Percentiles rank a stretch among this genome's conserved stretches.
Conservation (phyloP, 2,888 invertebrate genomes). For the Cryptocheilus praepositus region DNA sequence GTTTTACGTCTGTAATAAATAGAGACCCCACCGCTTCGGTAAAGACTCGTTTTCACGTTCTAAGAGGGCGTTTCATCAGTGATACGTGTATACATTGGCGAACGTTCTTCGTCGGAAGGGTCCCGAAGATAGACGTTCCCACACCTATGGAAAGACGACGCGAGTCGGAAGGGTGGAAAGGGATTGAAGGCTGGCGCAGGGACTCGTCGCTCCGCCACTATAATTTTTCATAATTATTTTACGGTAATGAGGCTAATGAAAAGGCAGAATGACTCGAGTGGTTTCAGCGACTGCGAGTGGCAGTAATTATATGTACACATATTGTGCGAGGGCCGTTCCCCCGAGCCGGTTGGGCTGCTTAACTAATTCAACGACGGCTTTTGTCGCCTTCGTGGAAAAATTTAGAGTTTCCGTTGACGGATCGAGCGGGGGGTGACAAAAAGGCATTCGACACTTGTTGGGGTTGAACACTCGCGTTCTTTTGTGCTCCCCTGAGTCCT, state of each 20-base stretch:
- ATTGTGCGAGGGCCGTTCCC: background rate
- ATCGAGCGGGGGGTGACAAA: background rate
- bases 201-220: constrained; percentile 24
- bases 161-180: background rate
- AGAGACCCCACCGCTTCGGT: background rate
- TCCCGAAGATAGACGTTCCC: background rate
- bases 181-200: background rate
- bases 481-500: no score
- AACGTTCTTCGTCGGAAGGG: background rate
- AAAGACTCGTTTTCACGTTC: no score
- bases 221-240: constrained; percentile 49
- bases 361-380: constrained; percentile 5
- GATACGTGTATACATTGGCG: no score
- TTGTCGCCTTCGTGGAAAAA: constrained; percentile 22
- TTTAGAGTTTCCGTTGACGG: constrained; percentile 1
- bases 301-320: constrained; percentile 32
- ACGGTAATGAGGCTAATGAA: constrained; percentile 53
- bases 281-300: constrained; percentile 27
- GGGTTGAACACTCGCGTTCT: no score
- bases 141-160: background rate
- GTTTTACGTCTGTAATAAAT: constrained; percentile 4
- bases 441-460: no score
- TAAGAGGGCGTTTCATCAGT: no score
- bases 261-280: constrained; percentile 41
- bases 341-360: constrained; percentile 6